Conservation (phyloP, 2,888 invertebrate genomes). For the Tetrapedia diversipes region DNA sequence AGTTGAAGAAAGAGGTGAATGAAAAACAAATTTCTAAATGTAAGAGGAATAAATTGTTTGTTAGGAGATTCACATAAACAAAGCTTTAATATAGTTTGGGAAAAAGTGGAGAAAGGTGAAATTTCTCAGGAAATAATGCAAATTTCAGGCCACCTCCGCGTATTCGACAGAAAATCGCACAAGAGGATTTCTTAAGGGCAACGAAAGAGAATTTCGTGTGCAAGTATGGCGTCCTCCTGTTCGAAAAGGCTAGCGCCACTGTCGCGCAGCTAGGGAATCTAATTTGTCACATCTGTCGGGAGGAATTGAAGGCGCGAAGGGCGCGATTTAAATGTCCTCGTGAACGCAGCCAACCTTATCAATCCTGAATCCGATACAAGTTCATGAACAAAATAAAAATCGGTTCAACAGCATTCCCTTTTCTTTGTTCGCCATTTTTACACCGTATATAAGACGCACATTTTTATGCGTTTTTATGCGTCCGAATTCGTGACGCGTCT, state of each 20-base stretch:
- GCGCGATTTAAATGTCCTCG: slow-evolving; percentile 8
- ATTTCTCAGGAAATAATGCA: not conserved
- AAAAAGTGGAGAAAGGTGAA: too few species aligned
- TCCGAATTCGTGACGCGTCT: too few species aligned
- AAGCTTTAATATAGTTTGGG: too few species aligned
- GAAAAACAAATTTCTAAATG: too few species aligned
- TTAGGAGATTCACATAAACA: too few species aligned
- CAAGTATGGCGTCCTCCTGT: not conserved
- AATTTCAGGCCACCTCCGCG: too few species aligned
- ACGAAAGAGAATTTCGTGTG: not conserved
- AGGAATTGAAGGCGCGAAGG: slow-evolving; percentile 4
- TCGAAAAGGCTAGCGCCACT: slow-evolving; percentile 4
- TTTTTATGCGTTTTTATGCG: too few species aligned
- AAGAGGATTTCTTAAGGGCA: not conserved
- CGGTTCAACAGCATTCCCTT: not conserved
- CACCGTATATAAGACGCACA: too few species aligned
- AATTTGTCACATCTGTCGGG: slow-evolving; percentile 33
- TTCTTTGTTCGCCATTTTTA: too few species aligned
- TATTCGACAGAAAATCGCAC: not conserved
- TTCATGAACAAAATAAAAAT: not conserved
- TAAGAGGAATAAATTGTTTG: too few species aligned
- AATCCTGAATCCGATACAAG: not conserved
- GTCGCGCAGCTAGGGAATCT: not conserved
- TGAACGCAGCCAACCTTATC: not conserved
- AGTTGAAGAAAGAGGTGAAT: too few species aligned